A percentile compares a stretch with the other conserved stretches of the same genome.
phyloP scores from a whole-genome alignment of 2,113 vertebrate genomes.

The Baryphthengus martii region DNA sequence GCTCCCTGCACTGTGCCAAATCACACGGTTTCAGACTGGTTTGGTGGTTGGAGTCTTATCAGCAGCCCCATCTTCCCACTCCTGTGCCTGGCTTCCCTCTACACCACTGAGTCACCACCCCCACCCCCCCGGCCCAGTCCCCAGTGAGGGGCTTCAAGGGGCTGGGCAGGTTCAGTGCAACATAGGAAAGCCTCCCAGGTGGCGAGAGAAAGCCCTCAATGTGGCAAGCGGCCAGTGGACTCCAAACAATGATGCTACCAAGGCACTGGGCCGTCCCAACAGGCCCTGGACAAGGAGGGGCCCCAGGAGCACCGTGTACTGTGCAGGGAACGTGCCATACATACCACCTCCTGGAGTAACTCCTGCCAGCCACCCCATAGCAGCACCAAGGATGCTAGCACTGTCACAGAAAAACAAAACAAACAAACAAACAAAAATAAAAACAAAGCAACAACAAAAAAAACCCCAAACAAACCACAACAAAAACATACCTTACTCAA shows the following conservation, averaged over 20 bases:
- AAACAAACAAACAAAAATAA: neutral
- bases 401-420: neutral
- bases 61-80: neutral
- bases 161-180: neutral
- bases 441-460: neutral
- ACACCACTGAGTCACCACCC: accelerated
- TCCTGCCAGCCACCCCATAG: neutral
- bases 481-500: neutral
- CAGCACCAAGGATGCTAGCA: neutral
- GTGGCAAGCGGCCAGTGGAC: neutral
- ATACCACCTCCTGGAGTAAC: neutral
- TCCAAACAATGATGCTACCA: neutral
- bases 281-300: neutral
- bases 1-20: neutral
- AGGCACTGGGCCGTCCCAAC: neutral
- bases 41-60: constrained; percentile 13
- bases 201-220: neutral
- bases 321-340: constrained; percentile 25
- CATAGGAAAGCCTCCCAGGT: neutral
- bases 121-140: neutral
- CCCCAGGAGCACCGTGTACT: neutral
- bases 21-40: constrained; percentile 25
- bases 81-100: neutral
- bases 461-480: neutral
- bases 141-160: neutral